Percentiles rank a stretch among this genome's conserved stretches.
These are phyloP conservation scores for Hybos culiciformis DNA, from an alignment of 2,888 invertebrate species.

Conservation along the genomic window DNA sequence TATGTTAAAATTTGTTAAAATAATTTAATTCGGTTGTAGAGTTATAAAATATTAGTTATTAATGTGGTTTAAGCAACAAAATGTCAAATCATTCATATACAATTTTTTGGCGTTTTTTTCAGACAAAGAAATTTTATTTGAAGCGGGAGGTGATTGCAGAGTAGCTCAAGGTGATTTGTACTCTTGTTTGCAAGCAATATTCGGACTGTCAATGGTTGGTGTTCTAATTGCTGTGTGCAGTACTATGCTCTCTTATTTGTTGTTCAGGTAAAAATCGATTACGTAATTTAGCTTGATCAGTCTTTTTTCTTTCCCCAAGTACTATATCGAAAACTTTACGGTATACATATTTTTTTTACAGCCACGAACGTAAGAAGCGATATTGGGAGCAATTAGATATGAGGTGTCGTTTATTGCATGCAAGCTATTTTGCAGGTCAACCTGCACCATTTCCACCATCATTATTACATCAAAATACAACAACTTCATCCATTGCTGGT, in stretches of 20 bases:
- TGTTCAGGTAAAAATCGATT: not conserved
- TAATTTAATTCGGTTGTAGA: not conserved
- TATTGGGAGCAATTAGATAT: slow-evolving; percentile 3
- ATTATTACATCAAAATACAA: too few relatives aligned
- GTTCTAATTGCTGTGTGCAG: not conserved
- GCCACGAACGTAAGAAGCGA: not conserved
- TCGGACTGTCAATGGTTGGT: not conserved
- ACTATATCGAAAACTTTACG: not conserved
- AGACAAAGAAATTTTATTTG: not conserved
- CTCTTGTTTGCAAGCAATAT: slow-evolving; percentile 1
- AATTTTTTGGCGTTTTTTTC: not conserved
- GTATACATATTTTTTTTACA: not conserved
- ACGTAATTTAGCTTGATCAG: too few relatives aligned
- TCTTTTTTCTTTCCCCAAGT: too few relatives aligned
- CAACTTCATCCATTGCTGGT: not conserved
- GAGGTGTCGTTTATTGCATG: slow-evolving; percentile 1
- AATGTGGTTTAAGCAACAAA: not conserved
- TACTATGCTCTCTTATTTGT: not conserved
- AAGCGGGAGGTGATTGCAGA: not conserved
- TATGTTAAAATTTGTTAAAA: too few relatives aligned
- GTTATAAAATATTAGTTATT: not conserved
- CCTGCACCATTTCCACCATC: not conserved
- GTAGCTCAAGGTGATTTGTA: slow-evolving; percentile 1
- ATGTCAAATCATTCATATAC: too few relatives aligned
- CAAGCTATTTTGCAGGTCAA: not conserved